Base-by-base conservation (phyloP, 1,140 invertebrate species). In the Temnothorax nylanderi region DNA sequence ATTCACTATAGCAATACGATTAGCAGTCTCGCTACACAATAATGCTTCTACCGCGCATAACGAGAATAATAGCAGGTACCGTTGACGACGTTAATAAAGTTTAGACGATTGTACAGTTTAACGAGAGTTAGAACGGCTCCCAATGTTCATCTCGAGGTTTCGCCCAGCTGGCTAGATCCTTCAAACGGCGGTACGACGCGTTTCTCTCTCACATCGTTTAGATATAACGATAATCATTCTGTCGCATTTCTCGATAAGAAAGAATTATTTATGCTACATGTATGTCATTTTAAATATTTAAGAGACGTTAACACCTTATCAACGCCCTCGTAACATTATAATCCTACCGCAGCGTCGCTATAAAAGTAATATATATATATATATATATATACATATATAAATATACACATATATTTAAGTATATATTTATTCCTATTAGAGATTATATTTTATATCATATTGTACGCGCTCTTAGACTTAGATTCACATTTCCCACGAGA, bases 1-100 rank as follows among this genome's bases (percentile, higher is more conserved):
- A n/a, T 81, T 81, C 32, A 75, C 41, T 41, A 75, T 60, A 84
- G 80, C 80, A 84, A 84, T 84, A 84, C 69, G 26, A 84, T 84
- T 60, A 84, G 69, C 56, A 84, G 74, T 60, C 56, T 75, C 69
- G 54, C 54, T 62, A 37, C 80, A 13, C 80, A 13, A 84, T 72
- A 82, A 80, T 56, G 44, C 72, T 84, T 84, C 75, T 47, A 75
- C 13, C 41, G 6, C 21, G n/a, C 16, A 41, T 82, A 62, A 84
- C 41, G 21, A 72, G 65, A 58, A 6, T 41, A 44, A 11, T 44
- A 64, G 41, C 37, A 47, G 13, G 37, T 62, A 62, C 41, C 58
- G 41, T 34, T 78, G 58, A 34, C 26, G 58, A 44, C 32, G 13
- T 56, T 56, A 44, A 56, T 56, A 56, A 56, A 67, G 34, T 71